Conservation (phyloP, 2,888 invertebrate genomes). For the Pharmacophagus antenor region DNA sequence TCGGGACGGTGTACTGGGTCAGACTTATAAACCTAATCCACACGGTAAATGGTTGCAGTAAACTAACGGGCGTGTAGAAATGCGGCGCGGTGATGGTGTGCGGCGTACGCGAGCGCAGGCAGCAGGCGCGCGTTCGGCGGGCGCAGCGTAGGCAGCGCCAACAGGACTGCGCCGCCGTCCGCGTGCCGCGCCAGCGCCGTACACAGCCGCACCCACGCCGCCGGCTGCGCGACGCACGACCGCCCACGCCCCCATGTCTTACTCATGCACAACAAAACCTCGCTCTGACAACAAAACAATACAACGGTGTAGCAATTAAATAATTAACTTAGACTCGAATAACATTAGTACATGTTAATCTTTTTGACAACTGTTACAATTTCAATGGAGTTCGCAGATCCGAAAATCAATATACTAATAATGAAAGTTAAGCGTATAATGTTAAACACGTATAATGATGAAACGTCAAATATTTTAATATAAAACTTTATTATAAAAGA, state of each 20-base stretch:
- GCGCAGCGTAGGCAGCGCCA: constrained; percentile 44
- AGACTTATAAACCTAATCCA: too few relatives aligned
- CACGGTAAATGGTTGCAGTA: background rate
- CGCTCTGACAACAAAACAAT: constrained; percentile 46
- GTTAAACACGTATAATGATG: too few relatives aligned
- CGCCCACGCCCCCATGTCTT: constrained; percentile 45
- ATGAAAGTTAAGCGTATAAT: too few relatives aligned
- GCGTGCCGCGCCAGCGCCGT: constrained; percentile 39
- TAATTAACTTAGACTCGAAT: too few relatives aligned
- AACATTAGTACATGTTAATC: too few relatives aligned
- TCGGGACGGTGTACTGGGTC: too few relatives aligned
- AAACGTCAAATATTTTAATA: too few relatives aligned
- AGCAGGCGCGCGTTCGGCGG: constrained; percentile 46
- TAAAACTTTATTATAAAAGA: too few relatives aligned
- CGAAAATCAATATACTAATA: too few relatives aligned
- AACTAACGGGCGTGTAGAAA: constrained; percentile 60
- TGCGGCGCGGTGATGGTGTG: constrained; percentile 52
- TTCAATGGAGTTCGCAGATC: too few relatives aligned
- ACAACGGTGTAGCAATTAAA: background rate
- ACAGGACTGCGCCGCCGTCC: constrained; percentile 49
- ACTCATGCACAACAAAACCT: constrained; percentile 48
- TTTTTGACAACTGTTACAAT: too few relatives aligned
- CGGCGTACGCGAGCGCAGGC: constrained; percentile 66
- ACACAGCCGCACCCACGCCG: constrained; percentile 45
- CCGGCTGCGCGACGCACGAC: constrained; percentile 34